A percentile compares a stretch with the other conserved stretches of the same genome.
Conservation (phyloP, 2,797 vertebrate species). For the Platyrinchus mystaceus region DNA sequence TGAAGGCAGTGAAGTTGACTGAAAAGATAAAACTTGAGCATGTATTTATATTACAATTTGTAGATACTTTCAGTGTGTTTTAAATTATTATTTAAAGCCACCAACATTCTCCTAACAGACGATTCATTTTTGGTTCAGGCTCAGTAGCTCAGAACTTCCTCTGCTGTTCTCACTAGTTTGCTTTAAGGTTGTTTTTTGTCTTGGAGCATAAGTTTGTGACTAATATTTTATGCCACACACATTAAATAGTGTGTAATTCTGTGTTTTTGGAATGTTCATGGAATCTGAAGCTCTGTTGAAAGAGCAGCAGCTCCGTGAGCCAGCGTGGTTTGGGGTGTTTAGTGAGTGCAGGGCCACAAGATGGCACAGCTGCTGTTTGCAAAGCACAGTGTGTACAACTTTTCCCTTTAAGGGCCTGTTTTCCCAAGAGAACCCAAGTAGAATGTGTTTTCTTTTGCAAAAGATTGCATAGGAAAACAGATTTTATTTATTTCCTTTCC, state of each 20-base stretch:
- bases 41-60: background rate
- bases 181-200: background rate
- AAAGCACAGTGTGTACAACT: background rate
- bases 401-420: background rate
- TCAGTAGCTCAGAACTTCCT: background rate
- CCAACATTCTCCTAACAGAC: background rate
- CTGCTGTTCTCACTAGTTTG: background rate
- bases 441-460: background rate
- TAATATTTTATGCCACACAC: background rate
- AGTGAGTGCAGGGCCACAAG: slow-evolving; percentile 36
- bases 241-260: background rate
- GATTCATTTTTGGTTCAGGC: background rate
- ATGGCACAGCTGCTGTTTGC: slow-evolving; percentile 58
- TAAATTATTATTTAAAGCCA: background rate
- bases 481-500: slow-evolving; percentile 23
- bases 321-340: background rate
- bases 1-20: background rate
- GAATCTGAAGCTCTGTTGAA: background rate
- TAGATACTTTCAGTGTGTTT: background rate
- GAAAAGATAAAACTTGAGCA: background rate
- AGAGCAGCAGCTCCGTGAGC: background rate
- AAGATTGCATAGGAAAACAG: slow-evolving; percentile 15
- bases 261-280: background rate
- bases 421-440: background rate
- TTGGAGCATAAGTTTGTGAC: background rate